Base-by-base conservation (phyloP, 1,140 invertebrate genomes). In the Condylostylus longicornis region DNA sequence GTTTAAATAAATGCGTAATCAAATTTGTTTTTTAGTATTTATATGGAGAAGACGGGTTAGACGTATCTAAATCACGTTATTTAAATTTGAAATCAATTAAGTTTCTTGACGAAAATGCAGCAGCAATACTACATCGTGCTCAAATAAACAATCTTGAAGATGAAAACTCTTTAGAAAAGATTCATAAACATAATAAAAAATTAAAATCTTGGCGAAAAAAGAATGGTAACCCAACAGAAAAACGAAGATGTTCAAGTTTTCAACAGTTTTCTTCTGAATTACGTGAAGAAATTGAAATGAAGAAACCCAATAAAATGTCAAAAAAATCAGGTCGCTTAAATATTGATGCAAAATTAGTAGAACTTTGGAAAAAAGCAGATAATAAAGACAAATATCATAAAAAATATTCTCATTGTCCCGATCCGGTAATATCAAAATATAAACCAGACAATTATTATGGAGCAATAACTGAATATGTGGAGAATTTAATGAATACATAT, bases 31-130 rank as follows among this genome's bases (percentile, higher is more conserved):
- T 46, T 13, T 44, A 78, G 67, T 93, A 88, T 58, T 67, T 77
- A n/a, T 99, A 98, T 58, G 96, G 96, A 3, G 95, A 98, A 69
- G 96, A 99, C 67, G 91, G 94, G 1, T 64, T 98, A 31, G 95
- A 98, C 58, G 78, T 97, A 31, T 63, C 74, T 0, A 88, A 86
- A 61, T 77, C 79, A 8, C 81, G 86, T 46, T 95, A 88, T 54
- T 65, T 98, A 1, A 79, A 75, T 32, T 61, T 75, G 18, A 74
- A 83, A 22, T 82, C 85, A 44, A 66, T 96, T 4, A 61, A 71
- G 20, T 91, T 96, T 50, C 65, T 98, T 1, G 67, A 79, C 5
- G 70, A 82, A 20, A 98, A 98, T 60, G 67, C 55, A 23, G 64
- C 67, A 34, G 75, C 69, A 8, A 71, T 86, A 12, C 41, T 77